Evolutionary conservation across 2,888 invertebrate species (phyloP), one percentile per base, ranked within the genome.

Genomic region (Drosophila acutilabella): DNA sequence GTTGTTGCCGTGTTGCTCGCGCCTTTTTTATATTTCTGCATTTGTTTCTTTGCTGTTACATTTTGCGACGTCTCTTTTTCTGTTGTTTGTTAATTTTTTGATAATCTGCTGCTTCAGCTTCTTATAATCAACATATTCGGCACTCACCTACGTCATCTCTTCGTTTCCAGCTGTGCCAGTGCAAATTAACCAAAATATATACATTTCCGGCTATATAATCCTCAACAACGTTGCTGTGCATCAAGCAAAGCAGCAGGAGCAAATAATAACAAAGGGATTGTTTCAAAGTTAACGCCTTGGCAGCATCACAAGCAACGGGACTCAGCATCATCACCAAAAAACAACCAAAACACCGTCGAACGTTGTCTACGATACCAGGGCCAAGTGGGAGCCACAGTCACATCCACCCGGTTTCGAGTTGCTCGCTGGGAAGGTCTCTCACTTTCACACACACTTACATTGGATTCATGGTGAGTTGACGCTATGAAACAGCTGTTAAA

Each of bases 181-280:
- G 88, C 88, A 88, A 85, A 85, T 85, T 88, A 88, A 82, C 84
- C 82, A 82, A 85, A 85, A 85, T 30, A 85, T 81, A 85, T 77
- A 85, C 85, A 85, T 74, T 85, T 85, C 88, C 84, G 82, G 81
- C 83, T 71, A 69, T 52, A 58, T 41, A 58, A 36, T 18, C 20
- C 53, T 47, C 73, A 16, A 52, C 51, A 36, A 23, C 47, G 56
- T 64, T 67, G 56, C 70, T 64, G 53, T 53, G 41, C 26, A 41
- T 41, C 26, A 53, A 30, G 26, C 26, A 26, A 68, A 58, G 57
- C 68, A 64, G 57, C 60, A 67, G 59, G 50, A 74, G 47, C 44
- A 67, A 65, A 36, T 48, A 42, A 48, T 50, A 56, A 18, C 61
- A 48, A 45, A 38, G 23, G 56, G 20, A 62, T 33, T 44, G 47